Evolutionary conservation across 2,113 vertebrate species (phyloP).

Genomic region (Eulemur macaco): DNA sequence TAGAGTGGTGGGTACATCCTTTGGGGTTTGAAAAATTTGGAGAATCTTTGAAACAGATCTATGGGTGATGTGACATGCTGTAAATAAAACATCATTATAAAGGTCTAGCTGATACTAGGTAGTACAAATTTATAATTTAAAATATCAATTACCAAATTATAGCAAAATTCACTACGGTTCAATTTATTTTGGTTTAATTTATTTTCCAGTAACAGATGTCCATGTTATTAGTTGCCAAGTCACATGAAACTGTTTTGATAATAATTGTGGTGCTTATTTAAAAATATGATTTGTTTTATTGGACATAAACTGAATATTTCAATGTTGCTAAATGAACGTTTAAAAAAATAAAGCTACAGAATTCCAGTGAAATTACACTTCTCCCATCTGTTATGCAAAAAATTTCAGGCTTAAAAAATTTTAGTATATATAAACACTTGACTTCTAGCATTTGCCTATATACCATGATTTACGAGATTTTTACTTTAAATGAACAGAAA

Average conservation of each 20-base stretch:
- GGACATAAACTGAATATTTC: slow-evolving; percentile 60
- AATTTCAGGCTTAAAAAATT: slow-evolving; percentile 26
- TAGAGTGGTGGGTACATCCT: neutral
- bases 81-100: neutral
- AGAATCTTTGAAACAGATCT: neutral
- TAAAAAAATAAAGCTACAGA: neutral
- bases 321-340: slow-evolving; percentile 43
- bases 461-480: slow-evolving; percentile 53
- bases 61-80: neutral
- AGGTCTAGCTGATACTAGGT: slow-evolving; percentile 1
- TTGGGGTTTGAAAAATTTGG: neutral
- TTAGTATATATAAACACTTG: slow-evolving; percentile 52
- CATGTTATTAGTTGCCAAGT: slow-evolving; percentile 61
- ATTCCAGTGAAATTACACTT: slow-evolving; percentile 45
- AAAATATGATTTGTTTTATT: slow-evolving; percentile 68
- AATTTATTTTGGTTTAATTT: slow-evolving; percentile 61
- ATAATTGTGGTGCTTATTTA: slow-evolving; percentile 56
- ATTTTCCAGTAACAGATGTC: slow-evolving; percentile 69
- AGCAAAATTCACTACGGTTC: slow-evolving; percentile 42
- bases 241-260: slow-evolving; percentile 67
- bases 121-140: slow-evolving; percentile 12
- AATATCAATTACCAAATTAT: slow-evolving; percentile 60
- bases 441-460: slow-evolving; percentile 44
- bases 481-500: slow-evolving; percentile 61
- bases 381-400: slow-evolving; percentile 40